Conservation (phyloP, 2,113 vertebrate genomes). For the Orientallactaga bullata region DNA sequence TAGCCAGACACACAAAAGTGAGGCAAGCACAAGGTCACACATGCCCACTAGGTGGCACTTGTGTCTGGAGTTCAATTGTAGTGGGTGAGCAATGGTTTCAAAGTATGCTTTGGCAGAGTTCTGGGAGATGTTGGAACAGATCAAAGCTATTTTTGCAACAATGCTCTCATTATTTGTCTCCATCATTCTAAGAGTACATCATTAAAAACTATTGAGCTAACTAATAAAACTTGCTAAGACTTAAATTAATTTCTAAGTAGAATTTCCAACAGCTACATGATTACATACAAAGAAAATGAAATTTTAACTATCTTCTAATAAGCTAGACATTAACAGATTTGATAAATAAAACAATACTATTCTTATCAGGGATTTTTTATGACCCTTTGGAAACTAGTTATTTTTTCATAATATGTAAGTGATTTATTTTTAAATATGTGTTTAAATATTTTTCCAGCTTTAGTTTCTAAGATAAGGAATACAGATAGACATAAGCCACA, state of each 20-base stretch:
- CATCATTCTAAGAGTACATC: not conserved
- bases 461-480: slow-evolving; percentile 40
- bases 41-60: too few species aligned
- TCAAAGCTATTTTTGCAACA: slow-evolving; percentile 36
- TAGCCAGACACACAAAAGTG: too few species aligned
- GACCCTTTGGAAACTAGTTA: not conserved
- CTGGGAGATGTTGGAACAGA: not conserved
- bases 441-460: not conserved
- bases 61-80: too few species aligned
- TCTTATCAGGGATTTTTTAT: not conserved
- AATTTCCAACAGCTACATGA: not conserved
- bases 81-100: not conserved
- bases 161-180: not conserved
- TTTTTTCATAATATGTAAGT: slow-evolving; percentile 6
- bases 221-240: too few species aligned
- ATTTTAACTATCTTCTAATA: not conserved
- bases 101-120: not conserved
- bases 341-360: not conserved
- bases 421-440: slow-evolving; percentile 21
- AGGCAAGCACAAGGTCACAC: too few species aligned
- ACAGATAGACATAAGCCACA: not conserved
- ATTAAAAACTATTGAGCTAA: too few species aligned
- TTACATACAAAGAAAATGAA: not conserved
- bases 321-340: not conserved
- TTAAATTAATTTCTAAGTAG: not conserved